Conservation (phyloP, 2,888 invertebrate species). For the Eudemis profundana region DNA sequence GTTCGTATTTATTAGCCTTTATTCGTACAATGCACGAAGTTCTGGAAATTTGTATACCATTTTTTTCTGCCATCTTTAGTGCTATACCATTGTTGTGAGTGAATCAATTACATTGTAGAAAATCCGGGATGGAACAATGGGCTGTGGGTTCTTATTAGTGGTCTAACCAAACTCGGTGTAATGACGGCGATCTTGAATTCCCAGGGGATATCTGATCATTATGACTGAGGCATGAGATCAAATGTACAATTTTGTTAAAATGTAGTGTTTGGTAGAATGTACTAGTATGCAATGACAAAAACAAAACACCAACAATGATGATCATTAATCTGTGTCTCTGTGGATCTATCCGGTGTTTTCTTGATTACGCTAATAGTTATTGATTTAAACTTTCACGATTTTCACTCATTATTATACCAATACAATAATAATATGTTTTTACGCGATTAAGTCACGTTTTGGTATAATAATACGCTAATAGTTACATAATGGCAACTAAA, state of each 20-base stretch:
- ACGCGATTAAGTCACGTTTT: too few relatives aligned
- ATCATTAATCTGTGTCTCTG: too few relatives aligned
- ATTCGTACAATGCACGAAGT: background rate
- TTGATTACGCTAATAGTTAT: background rate
- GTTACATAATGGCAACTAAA: background rate
- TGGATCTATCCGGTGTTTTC: background rate
- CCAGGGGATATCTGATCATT: background rate
- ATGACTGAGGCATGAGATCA: background rate
- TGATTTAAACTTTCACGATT: too few relatives aligned
- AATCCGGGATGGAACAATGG: conserved; percentile 12
- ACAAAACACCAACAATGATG: too few relatives aligned
- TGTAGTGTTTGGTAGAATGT: background rate
- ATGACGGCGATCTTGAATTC: background rate
- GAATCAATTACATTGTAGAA: conserved; percentile 9
- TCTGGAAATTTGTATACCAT: background rate
- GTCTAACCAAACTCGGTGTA: background rate
- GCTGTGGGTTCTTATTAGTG: background rate
- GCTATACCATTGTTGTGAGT: background rate
- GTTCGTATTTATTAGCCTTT: conserved; percentile 33
- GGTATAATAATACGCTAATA: background rate
- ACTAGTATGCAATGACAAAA: background rate
- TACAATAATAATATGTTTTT: too few relatives aligned
- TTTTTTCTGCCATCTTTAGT: background rate
- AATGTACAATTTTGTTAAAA: background rate
- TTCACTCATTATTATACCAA: too few relatives aligned